phyloP scores from a whole-genome alignment of 2,888 invertebrate genomes.

The Bruchidius siliquastri region DNA sequence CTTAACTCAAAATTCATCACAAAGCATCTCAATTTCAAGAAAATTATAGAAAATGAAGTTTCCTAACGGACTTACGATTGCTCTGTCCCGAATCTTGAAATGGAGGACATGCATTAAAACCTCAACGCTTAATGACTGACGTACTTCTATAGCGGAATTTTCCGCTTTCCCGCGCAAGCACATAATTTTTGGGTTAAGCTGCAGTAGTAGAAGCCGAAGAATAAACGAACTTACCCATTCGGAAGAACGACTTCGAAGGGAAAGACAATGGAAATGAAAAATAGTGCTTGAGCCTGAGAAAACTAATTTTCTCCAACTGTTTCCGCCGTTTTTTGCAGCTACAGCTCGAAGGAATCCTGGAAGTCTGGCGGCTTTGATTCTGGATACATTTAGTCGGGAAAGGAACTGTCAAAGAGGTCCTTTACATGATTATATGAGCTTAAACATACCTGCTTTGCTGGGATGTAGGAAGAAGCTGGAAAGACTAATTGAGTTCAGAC shows the following conservation, averaged over 20 bases:
- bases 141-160: neutral
- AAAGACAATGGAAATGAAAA: neutral
- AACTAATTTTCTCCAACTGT: neutral
- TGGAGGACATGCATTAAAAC: neutral
- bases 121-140: neutral
- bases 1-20: too few species aligned
- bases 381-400: neutral
- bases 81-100: neutral
- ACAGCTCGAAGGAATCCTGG: neutral
- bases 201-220: neutral
- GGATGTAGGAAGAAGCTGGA: neutral
- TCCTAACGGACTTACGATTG: too few species aligned
- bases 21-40: too few species aligned
- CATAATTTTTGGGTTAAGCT: neutral
- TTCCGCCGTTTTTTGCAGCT: neutral
- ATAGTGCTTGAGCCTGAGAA: neutral
- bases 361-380: neutral
- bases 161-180: neutral
- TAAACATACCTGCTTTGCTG: neutral
- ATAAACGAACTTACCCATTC: neutral
- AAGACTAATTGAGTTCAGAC: too few species aligned
- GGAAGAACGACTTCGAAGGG: neutral
- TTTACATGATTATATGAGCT: neutral
- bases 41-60: too few species aligned
- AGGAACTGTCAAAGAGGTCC: neutral